phyloP scores from a whole-genome alignment of 2,113 vertebrate genomes.

The Calonectris borealis region DNA sequence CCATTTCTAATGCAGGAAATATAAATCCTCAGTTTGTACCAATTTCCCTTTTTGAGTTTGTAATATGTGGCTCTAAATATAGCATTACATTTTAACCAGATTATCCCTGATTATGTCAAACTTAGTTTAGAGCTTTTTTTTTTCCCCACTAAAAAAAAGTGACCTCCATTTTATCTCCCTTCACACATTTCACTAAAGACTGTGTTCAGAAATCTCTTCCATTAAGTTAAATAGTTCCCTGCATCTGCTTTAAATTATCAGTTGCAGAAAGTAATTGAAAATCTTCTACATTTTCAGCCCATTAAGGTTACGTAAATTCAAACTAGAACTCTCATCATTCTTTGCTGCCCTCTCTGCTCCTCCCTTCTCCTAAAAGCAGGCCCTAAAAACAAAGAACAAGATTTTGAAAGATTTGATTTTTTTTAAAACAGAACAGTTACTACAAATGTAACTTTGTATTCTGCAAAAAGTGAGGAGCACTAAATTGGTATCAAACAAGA shows the following conservation, averaged over 20 bases:
- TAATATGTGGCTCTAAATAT: background rate
- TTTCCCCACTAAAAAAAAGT: background rate
- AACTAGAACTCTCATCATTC: background rate
- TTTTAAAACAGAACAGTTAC: background rate
- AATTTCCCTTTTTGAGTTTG: background rate
- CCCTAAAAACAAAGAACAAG: background rate
- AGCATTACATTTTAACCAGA: background rate
- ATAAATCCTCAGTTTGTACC: background rate
- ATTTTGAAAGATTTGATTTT: background rate
- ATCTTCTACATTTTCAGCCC: background rate
- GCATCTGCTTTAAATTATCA: background rate
- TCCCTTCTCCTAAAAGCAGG: background rate
- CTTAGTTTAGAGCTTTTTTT: background rate
- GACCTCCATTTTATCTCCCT: background rate
- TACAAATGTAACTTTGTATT: background rate
- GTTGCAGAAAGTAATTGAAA: background rate
- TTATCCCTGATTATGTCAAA: background rate
- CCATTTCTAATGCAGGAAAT: background rate
- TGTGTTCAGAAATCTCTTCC: background rate
- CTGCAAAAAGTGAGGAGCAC: background rate
- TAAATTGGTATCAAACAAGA: background rate
- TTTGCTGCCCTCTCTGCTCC: background rate
- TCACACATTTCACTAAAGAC: background rate
- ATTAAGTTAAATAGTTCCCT: background rate
- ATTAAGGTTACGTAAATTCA: background rate